Evolutionary conservation across 2,797 vertebrate species (phyloP).

Genomic region (Agapornis canus): DNA sequence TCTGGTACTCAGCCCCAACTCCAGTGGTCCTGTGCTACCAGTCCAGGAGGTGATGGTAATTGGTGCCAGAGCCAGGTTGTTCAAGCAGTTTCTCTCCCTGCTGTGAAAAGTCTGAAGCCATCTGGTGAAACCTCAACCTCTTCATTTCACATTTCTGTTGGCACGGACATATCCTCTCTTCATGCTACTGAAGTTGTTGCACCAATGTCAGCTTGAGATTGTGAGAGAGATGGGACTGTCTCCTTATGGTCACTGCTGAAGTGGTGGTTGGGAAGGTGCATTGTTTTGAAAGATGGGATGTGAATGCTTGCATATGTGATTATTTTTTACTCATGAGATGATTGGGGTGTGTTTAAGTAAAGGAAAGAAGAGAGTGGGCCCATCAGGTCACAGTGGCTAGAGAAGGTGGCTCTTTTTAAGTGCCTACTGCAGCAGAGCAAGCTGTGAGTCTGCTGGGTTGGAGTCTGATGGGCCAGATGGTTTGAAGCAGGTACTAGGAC

Average conservation of each 20-base stretch:
- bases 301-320: not conserved
- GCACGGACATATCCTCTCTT: not conserved
- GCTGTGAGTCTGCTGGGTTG: not conserved
- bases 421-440: not conserved
- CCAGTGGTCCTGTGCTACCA: not conserved
- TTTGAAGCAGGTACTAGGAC: not conserved
- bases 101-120: not conserved
- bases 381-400: not conserved
- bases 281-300: not conserved
- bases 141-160: not conserved
- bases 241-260: not conserved
- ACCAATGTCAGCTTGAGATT: not conserved
- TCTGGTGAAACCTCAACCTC: not conserved
- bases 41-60: not conserved
- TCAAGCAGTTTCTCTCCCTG: not conserved
- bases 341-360: not conserved
- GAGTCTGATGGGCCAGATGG: not conserved
- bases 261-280: not conserved
- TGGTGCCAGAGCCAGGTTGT: not conserved
- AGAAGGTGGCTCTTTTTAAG: not conserved
- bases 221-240: not conserved
- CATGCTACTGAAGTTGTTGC: not conserved
- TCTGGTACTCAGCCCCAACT: not conserved
- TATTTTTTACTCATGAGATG: not conserved
- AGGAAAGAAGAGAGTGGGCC: not conserved